phyloP scores from a whole-genome alignment of 2,797 vertebrate genomes.

The Paguma larvata region DNA sequence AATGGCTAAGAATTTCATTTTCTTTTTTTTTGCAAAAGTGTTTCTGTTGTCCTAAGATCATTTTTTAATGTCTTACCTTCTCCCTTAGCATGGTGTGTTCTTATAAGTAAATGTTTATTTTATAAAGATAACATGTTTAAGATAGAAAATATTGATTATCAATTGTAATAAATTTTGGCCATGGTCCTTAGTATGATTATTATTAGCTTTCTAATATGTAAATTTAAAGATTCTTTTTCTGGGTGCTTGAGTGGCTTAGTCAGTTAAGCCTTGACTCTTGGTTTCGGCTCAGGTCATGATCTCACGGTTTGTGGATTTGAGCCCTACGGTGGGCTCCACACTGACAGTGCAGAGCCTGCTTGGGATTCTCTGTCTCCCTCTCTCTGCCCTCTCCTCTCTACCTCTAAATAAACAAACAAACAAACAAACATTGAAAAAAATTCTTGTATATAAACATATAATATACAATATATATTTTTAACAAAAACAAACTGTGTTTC shows the following conservation, averaged over 20 bases:
- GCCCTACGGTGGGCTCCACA: no score
- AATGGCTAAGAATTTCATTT: neutral
- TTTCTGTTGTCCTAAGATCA: neutral
- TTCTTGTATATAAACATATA: neutral
- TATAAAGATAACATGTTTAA: neutral
- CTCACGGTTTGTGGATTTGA: no score
- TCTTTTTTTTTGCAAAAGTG: neutral
- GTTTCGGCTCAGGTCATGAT: no score
- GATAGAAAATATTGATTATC: neutral
- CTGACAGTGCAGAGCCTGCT: no score
- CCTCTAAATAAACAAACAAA: no score
- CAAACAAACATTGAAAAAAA: no score
- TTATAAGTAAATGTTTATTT: neutral
- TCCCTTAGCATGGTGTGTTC: neutral
- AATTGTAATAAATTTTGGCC: neutral
- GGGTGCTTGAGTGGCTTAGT: no score
- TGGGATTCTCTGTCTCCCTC: no score
- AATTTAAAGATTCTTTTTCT: neutral
- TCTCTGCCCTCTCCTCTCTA: no score
- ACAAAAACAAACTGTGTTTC: neutral
- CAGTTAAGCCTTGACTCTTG: no score
- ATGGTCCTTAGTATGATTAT: neutral
- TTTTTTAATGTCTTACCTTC: neutral
- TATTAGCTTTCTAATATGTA: neutral
- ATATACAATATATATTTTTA: neutral